Evolutionary conservation across 1,140 invertebrate species (phyloP).

Genomic region (Formica selysi): DNA sequence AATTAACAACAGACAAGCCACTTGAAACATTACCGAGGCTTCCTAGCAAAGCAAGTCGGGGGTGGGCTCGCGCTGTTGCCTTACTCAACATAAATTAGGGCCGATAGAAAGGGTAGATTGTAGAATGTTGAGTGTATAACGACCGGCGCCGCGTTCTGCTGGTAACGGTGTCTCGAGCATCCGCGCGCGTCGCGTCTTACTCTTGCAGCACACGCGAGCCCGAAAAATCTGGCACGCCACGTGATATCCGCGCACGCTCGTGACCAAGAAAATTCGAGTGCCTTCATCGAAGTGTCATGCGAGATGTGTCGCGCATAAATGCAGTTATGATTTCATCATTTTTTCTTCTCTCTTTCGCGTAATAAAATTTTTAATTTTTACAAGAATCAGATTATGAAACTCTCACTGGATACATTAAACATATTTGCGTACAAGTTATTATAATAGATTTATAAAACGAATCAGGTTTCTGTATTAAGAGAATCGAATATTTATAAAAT

Average conservation of each 20-base stretch:
- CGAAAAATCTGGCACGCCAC: conserved; percentile 72
- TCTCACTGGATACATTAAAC: neutral
- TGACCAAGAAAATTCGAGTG: conserved; percentile 32
- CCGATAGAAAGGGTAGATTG: conserved; percentile 86
- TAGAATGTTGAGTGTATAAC: conserved; percentile 84
- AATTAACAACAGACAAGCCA: conserved; percentile 86
- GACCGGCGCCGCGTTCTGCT: conserved; percentile 74
- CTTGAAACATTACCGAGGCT: conserved; percentile 86
- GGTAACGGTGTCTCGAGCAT: conserved; percentile 73
- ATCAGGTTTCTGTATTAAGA: neutral
- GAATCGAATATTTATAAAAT: neutral
- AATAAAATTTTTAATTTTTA: neutral
- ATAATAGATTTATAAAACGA: neutral
- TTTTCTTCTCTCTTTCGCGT: too few species aligned
- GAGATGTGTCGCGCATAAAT: neutral
- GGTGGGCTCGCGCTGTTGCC: conserved; percentile 81
- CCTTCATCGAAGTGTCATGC: neutral
- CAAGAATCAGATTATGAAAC: neutral
- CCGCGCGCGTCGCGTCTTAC: conserved; percentile 74
- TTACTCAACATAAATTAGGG: conserved; percentile 86
- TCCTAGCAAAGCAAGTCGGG: conserved; percentile 79
- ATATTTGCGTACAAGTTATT: neutral
- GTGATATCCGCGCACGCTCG: conserved; percentile 49
- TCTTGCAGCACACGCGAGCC: conserved; percentile 70
- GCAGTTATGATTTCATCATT: too few species aligned